Evolutionary conservation across 2,113 vertebrate genomes (phyloP).

Genomic region (Cyprinodon brontotheroides): DNA sequence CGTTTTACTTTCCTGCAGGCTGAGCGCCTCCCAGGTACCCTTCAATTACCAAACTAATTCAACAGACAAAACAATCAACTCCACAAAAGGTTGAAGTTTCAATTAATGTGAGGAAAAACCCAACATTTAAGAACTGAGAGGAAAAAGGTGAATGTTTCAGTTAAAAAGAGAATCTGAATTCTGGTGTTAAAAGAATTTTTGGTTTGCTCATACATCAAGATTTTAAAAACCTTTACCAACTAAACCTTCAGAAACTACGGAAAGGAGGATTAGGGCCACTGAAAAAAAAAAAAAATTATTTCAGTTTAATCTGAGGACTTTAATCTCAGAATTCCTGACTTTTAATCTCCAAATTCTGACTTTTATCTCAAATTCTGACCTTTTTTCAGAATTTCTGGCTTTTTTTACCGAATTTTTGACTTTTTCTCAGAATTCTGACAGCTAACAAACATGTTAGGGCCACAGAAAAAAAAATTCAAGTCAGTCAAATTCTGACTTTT

Average conservation of each 20-base stretch:
- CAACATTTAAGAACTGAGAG: neutral
- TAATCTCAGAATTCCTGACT: too few relatives aligned
- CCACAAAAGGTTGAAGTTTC: neutral
- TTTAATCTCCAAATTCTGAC: too few relatives aligned
- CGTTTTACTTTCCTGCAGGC: neutral
- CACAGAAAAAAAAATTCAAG: too few relatives aligned
- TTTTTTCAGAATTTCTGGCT: too few relatives aligned
- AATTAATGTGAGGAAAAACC: neutral
- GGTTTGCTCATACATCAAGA: neutral
- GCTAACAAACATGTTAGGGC: too few relatives aligned
- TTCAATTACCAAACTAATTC: neutral
- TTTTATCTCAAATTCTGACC: too few relatives aligned
- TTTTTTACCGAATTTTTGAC: too few relatives aligned
- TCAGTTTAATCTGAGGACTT: too few relatives aligned
- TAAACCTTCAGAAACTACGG: neutral
- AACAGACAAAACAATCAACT: neutral
- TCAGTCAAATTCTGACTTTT: too few relatives aligned
- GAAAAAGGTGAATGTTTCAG: slow-evolving; percentile 1
- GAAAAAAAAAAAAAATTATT: too few relatives aligned
- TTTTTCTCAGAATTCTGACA: too few relatives aligned
- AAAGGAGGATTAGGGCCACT: too few relatives aligned
- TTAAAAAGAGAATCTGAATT: neutral
- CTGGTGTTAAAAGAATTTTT: neutral
- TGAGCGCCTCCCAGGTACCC: neutral
- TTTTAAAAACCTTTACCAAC: neutral